phyloP scores from a whole-genome alignment of 2,888 invertebrate genomes.

The Cheilosia pagana region DNA sequence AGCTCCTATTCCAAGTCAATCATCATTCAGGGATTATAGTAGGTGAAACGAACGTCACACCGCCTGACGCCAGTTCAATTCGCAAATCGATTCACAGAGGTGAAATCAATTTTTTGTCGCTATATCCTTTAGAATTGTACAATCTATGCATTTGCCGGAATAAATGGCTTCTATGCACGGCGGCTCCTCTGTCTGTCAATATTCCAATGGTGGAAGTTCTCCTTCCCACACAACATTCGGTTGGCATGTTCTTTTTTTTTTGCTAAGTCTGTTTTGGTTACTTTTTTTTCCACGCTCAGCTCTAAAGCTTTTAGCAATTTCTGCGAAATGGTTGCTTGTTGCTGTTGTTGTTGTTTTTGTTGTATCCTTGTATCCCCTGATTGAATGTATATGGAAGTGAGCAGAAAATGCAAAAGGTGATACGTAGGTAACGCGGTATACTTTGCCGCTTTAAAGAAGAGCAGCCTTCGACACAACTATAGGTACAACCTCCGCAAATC shows the following conservation, averaged over 20 bases:
- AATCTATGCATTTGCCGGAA: constrained; percentile 48
- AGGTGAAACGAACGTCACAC: constrained; percentile 47
- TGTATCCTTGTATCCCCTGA: constrained; percentile 23
- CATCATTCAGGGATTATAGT: constrained; percentile 63
- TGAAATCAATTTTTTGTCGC: constrained; percentile 61
- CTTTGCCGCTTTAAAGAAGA: neutral
- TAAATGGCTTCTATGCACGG: constrained; percentile 57
- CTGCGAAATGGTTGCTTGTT: neutral
- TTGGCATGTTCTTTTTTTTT: constrained; percentile 13
- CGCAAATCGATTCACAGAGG: constrained; percentile 29
- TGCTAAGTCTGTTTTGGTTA: constrained; percentile 34
- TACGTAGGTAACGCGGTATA: neutral
- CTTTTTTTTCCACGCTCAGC: constrained; percentile 21
- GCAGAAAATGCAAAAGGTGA: constrained; percentile 32
- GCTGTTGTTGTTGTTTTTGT: constrained; percentile 1
- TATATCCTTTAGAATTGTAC: constrained; percentile 50
- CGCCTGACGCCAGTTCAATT: constrained; percentile 38
- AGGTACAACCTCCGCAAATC: constrained; percentile 18
- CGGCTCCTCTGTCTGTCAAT: constrained; percentile 42
- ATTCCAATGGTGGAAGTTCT: neutral
- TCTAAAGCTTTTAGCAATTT: constrained; percentile 44
- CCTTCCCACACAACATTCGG: neutral
- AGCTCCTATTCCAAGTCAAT: constrained; percentile 48
- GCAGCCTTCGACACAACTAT: neutral
- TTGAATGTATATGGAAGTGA: constrained; percentile 43